Evolutionary conservation across 2,888 invertebrate genomes (phyloP), one percentile per base, ranked within the genome.

Genomic region (Terebella lapidaria): DNA sequence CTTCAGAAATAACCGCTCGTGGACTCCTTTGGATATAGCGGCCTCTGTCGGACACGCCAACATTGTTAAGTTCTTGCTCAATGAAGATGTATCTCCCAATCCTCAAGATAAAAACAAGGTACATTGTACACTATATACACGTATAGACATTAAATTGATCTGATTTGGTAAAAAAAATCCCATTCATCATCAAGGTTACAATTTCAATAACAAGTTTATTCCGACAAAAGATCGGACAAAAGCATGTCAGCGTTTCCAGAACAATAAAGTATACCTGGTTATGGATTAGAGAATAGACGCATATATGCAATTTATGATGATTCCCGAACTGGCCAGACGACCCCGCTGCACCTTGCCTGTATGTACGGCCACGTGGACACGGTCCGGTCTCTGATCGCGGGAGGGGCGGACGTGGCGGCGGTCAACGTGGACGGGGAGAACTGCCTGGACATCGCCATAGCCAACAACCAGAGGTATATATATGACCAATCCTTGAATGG

Each of bases 311-410:
- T n/a, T n/a, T n/a, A n/a, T n/a, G n/a, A n/a, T n/a, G 10, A 35
- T 35, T 35, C n/a, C n/a, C 10, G 42, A 10, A 15, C n/a, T 35
- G 10, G 42, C 2, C 58, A 72, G 71, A 70, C 72, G 18, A 76
- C 77, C 1, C 73, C 74, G n/a, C 66, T 77, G 4, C 77, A 76
- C 59, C 57, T 72, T 25, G 76, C 77, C 0, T 69, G 71, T 5
- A 51, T 56, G 1, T 62, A 64, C 18, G 77, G 77, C n/a, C 71
- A 72, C 54, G 68, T 66, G 20, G 64, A 62, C 42, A 70, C 72
- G 20, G 73, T 73, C 0, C 54, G 64, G 46, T 60, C 70, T 30
- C 61, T 76, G 26, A 59, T 76, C 20, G 58, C 67, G 22, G 51
- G 55, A 24, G 72, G 60, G 3, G 60, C 60, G 24, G 57, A 60